Percentiles rank a stretch among this genome's conserved stretches.
Evolutionary conservation across 2,888 invertebrate genomes (phyloP).

Genomic region (Andrena minutula): DNA sequence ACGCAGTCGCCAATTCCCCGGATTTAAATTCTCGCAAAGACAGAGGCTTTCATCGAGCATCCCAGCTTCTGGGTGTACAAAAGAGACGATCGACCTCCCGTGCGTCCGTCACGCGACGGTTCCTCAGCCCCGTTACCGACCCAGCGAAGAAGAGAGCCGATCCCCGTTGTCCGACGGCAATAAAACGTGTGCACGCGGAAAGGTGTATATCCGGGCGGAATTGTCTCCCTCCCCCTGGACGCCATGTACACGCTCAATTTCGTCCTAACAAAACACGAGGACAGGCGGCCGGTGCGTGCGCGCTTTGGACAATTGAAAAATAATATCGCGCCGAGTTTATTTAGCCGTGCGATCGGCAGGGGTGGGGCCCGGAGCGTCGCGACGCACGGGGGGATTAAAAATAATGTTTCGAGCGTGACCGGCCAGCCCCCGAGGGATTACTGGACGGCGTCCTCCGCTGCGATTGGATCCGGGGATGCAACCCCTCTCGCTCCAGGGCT

Average conservation of each 20-base stretch:
- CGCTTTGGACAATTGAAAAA: constrained; percentile 81
- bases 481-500: constrained; percentile 21
- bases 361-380: constrained; percentile 64
- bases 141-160: constrained; percentile 1
- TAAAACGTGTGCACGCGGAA: constrained; percentile 35
- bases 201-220: constrained; percentile 38
- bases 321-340: constrained; percentile 83
- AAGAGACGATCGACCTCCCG: no score
- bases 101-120: no score
- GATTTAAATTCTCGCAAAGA: no score
- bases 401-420: constrained; percentile 83
- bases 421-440: constrained; percentile 80
- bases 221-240: constrained; percentile 42
- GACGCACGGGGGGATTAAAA: constrained; percentile 81
- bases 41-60: no score
- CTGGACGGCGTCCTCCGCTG: constrained; percentile 43
- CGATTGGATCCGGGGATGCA: constrained; percentile 64
- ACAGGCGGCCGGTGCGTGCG: constrained; percentile 37
- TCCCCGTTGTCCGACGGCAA: constrained; percentile 11
- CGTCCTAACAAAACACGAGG: constrained; percentile 76
- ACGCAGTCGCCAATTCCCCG: no score
- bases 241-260: constrained; percentile 75
- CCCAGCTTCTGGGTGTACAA: no score
- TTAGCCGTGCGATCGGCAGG: constrained; percentile 73
- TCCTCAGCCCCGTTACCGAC: neutral